These are phyloP conservation scores for Anoplophora glabripennis DNA, from an alignment of 1,140 invertebrate species.

Conservation along the genomic window DNA sequence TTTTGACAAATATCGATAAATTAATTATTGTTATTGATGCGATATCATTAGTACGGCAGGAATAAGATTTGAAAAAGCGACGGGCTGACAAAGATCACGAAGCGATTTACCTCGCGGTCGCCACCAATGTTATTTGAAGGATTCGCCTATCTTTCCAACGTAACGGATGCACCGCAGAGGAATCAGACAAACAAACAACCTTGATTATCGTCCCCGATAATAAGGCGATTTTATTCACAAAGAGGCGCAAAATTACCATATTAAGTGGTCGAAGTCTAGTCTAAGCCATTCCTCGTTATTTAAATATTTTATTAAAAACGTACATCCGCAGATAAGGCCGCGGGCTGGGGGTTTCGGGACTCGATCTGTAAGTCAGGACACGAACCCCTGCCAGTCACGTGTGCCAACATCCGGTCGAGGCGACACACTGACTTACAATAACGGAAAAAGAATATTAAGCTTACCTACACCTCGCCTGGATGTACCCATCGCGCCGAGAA, in stretches of 20 bases:
- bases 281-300: background rate
- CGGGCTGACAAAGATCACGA: too few species aligned
- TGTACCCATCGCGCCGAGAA: slow-evolving; percentile 23
- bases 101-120: too few species aligned
- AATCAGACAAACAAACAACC: background rate
- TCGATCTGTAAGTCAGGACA: slow-evolving; percentile 32
- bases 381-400: slow-evolving; percentile 36
- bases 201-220: background rate
- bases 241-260: background rate
- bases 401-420: slow-evolving; percentile 35
- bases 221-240: background rate
- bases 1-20: too few species aligned
- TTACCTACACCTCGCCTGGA: slow-evolving; percentile 17
- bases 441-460: slow-evolving; percentile 31
- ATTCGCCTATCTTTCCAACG: too few species aligned
- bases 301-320: background rate
- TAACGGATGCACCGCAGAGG: too few species aligned
- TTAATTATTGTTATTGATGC: too few species aligned
- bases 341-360: background rate
- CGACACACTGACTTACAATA: slow-evolving; percentile 44
- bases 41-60: too few species aligned
- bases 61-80: too few species aligned
- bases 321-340: slow-evolving; percentile 3
- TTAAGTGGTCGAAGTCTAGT: background rate
- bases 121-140: too few species aligned